These are phyloP conservation scores for Galeopsomyia nigrocyanea DNA, from an alignment of 2,888 invertebrate genomes.

Conservation along the genomic window DNA sequence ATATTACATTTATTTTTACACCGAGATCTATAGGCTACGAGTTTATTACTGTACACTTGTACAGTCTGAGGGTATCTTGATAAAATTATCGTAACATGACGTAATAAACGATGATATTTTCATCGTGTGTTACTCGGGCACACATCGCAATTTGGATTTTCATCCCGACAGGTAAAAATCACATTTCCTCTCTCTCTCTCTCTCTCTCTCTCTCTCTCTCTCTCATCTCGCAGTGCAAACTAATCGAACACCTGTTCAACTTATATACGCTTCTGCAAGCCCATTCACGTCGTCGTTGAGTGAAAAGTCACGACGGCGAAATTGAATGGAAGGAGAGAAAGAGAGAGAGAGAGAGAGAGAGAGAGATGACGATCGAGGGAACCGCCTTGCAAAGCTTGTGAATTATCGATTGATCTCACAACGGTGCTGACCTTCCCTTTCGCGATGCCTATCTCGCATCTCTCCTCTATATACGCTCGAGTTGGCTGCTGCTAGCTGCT, in stretches of 20 bases:
- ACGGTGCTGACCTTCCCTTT: too few species aligned
- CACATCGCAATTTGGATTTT: too few species aligned
- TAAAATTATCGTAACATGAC: too few species aligned
- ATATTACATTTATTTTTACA: constrained; percentile 16
- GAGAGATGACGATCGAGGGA: not conserved
- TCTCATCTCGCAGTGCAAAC: not conserved
- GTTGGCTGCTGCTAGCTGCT: too few species aligned
- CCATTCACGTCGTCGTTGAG: too few species aligned
- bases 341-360: constrained; percentile 3
- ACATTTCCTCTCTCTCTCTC: not conserved
- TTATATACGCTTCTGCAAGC: not conserved
- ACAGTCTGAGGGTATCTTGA: not conserved
- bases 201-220: constrained; percentile 3
- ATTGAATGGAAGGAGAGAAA: not conserved
- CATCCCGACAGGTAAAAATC: too few species aligned
- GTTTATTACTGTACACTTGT: constrained; percentile 8
- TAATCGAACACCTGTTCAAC: not conserved
- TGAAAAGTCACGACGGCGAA: not conserved
- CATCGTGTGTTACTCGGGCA: too few species aligned
- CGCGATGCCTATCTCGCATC: too few species aligned
- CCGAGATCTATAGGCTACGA: not conserved
- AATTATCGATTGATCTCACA: too few species aligned
- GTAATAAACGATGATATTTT: too few species aligned
- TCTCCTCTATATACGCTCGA: too few species aligned
- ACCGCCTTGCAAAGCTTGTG: not conserved